Percentiles rank a stretch among this genome's conserved stretches.
Conservation (phyloP, 2,797 vertebrate genomes). For the Potorous gilbertii region DNA sequence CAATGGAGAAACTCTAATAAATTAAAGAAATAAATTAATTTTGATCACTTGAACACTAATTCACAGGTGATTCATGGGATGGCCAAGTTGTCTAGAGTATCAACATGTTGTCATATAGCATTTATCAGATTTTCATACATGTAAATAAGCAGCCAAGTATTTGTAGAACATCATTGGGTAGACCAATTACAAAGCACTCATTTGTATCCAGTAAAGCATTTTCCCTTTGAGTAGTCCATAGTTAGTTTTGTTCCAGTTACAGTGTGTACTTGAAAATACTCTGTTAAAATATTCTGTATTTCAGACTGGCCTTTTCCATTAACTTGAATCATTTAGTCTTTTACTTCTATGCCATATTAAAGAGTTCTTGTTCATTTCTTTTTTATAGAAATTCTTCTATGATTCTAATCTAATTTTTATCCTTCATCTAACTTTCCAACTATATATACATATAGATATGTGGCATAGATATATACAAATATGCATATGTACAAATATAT, state of each 20-base stretch:
- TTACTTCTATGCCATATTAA: neutral
- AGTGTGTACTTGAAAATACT: neutral
- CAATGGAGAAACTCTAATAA: neutral
- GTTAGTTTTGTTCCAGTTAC: too few species aligned
- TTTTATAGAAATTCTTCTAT: neutral
- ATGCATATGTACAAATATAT: neutral
- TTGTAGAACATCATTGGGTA: slow-evolving; percentile 18
- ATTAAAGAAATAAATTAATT: slow-evolving; percentile 15
- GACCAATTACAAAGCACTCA: neutral
- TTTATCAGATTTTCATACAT: neutral
- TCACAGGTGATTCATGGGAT: neutral
- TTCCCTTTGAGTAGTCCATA: too few species aligned
- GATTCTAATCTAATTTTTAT: accelerated
- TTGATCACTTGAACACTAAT: neutral
- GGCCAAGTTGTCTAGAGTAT: neutral
- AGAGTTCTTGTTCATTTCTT: neutral
- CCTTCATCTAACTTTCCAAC: too few species aligned
- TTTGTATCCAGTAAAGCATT: neutral
- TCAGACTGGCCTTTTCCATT: neutral
- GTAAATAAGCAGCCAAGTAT: neutral
- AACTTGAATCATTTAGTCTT: neutral
- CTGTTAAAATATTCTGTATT: neutral
- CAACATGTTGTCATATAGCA: neutral
- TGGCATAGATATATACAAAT: neutral
- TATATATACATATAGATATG: neutral